Percentiles rank a stretch among this genome's conserved stretches.
phyloP scores from a whole-genome alignment of 2,888 invertebrate species.

The Petrolisthes cinctipes region DNA sequence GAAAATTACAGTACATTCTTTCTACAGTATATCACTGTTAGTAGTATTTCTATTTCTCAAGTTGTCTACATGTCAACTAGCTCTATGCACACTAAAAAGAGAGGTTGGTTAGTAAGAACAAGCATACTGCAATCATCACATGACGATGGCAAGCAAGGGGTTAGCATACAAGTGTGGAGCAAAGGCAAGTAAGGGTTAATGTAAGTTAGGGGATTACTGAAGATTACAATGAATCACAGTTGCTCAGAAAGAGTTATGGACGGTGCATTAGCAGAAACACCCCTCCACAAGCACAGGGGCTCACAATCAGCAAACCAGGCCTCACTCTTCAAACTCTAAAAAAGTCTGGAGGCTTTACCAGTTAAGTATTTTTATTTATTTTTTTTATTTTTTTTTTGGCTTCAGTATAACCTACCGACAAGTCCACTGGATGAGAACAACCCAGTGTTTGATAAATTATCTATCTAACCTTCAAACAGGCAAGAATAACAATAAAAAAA shows the following conservation, averaged over 20 bases:
- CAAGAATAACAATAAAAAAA: neutral
- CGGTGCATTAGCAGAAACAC: slow-evolving; percentile 38
- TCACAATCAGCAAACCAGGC: slow-evolving; percentile 48
- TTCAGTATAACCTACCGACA: too few species aligned
- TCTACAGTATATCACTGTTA: neutral
- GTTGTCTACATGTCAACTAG: slow-evolving; percentile 23
- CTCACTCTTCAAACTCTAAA: slow-evolving; percentile 47
- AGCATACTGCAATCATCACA: slow-evolving; percentile 38
- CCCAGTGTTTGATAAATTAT: slow-evolving; percentile 2
- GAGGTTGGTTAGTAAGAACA: slow-evolving; percentile 41
- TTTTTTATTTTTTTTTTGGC: neutral
- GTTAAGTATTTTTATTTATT: neutral
- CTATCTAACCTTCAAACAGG: slow-evolving; percentile 1
- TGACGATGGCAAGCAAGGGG: slow-evolving; percentile 33
- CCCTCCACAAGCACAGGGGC: slow-evolving; percentile 49
- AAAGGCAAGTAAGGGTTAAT: slow-evolving; percentile 18
- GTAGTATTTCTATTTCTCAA: slow-evolving; percentile 18
- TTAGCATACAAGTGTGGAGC: slow-evolving; percentile 7
- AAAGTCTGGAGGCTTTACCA: slow-evolving; percentile 45
- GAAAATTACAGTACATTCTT: neutral
- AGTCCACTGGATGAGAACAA: neutral
- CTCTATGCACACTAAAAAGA: slow-evolving; percentile 33
- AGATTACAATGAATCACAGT: neutral
- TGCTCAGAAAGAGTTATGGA: slow-evolving; percentile 10
- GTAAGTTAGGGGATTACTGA: neutral